Evolutionary conservation across 2,113 vertebrate species (phyloP).

Genomic region (Gallinago media): DNA sequence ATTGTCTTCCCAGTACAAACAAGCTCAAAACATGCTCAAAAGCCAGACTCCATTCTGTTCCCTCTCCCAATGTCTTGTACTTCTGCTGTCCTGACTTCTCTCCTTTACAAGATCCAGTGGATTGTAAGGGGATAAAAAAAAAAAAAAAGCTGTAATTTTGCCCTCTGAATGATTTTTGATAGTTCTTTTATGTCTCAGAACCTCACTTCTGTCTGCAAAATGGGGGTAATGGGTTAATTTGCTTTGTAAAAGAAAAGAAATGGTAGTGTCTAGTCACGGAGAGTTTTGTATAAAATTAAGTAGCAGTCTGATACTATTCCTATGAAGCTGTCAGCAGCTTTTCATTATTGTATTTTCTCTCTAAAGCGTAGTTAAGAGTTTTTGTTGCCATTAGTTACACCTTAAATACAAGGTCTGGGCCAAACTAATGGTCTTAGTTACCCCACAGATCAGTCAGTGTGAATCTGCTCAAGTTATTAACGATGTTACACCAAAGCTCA

Average conservation of each 20-base stretch:
- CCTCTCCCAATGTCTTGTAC: neutral
- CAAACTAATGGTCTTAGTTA: slow-evolving; percentile 28
- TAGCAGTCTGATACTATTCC: neutral
- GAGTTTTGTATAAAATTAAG: neutral
- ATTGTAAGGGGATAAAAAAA: neutral
- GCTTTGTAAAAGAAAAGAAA: neutral
- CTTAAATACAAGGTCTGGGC: slow-evolving; percentile 39
- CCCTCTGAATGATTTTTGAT: neutral
- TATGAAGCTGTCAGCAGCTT: neutral
- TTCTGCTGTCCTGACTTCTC: neutral
- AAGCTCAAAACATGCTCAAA: neutral
- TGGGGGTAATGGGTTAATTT: neutral
- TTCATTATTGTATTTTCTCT: slow-evolving; percentile 27
- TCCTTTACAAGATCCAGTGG: neutral
- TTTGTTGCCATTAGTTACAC: slow-evolving; percentile 53
- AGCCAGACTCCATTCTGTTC: neutral
- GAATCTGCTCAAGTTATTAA: slow-evolving; percentile 47
- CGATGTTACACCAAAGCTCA: neutral
- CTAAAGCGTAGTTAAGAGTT: slow-evolving; percentile 27
- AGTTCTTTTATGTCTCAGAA: neutral
- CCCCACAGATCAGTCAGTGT: slow-evolving; percentile 12
- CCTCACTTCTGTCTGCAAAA: neutral
- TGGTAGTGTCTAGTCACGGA: neutral
- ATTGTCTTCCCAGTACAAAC: neutral
- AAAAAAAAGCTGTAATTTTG: neutral